Percentiles rank a stretch among this genome's conserved stretches.
phyloP scores from a whole-genome alignment of 2,888 invertebrate genomes.

The Chloroclysta siterata region DNA sequence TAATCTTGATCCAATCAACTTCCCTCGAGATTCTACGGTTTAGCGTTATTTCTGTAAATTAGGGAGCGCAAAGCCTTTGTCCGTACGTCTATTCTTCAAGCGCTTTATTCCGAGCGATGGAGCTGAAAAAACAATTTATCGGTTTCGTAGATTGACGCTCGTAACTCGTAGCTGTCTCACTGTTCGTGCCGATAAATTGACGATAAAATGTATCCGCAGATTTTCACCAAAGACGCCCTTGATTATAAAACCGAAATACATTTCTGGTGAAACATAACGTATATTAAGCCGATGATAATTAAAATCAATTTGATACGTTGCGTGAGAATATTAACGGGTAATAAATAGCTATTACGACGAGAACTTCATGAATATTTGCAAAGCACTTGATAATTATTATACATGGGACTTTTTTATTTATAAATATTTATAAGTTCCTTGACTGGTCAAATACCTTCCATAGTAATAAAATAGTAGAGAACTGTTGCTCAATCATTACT shows the following conservation, averaged over 20 bases:
- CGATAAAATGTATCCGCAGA: slow-evolving; percentile 39
- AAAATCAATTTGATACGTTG: slow-evolving; percentile 35
- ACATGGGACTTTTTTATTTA: slow-evolving; percentile 6
- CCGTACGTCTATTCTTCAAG: slow-evolving; percentile 40
- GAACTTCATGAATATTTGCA: slow-evolving; percentile 31
- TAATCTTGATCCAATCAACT: slow-evolving; percentile 47
- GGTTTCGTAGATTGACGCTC: slow-evolving; percentile 47
- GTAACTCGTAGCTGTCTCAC: slow-evolving; percentile 46
- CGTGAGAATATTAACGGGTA: slow-evolving; percentile 34
- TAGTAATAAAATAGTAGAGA: background rate
- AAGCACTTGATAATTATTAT: slow-evolving; percentile 19
- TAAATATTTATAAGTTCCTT: slow-evolving; percentile 19
- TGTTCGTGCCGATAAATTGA: slow-evolving; percentile 43
- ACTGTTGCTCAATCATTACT: too few species aligned
- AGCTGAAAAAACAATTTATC: slow-evolving; percentile 48
- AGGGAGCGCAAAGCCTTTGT: slow-evolving; percentile 41
- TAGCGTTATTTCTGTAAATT: slow-evolving; percentile 45
- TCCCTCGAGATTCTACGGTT: slow-evolving; percentile 40
- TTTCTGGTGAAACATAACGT: slow-evolving; percentile 21
- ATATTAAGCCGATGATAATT: slow-evolving; percentile 34
- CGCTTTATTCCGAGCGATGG: slow-evolving; percentile 41
- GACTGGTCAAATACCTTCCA: background rate
- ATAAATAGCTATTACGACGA: slow-evolving; percentile 33
- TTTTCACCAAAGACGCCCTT: slow-evolving; percentile 33
- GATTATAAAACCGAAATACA: slow-evolving; percentile 34